These are phyloP conservation scores for Sipha maydis DNA, from an alignment of 2,888 invertebrate species.

Conservation along the genomic window DNA sequence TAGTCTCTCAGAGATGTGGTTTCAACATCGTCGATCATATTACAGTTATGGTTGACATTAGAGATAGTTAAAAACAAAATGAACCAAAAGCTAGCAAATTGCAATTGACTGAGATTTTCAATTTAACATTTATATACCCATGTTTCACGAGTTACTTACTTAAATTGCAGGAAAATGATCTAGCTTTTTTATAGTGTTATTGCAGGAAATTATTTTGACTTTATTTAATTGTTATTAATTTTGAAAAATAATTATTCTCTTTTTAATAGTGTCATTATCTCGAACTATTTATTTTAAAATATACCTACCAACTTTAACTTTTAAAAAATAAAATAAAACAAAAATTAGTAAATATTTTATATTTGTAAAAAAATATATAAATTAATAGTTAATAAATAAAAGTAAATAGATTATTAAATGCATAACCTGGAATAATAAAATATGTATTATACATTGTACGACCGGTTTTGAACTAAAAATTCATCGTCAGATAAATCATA, in stretches of 20 bases:
- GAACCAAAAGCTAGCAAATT: not conserved
- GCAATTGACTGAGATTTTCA: not conserved
- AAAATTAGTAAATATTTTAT: too few species aligned
- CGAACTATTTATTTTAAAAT: not conserved
- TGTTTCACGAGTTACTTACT: not conserved
- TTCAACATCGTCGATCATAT: conserved; percentile 19
- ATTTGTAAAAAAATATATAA: too few species aligned
- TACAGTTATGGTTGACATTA: not conserved
- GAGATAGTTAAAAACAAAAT: not conserved
- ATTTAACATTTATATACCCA: not conserved
- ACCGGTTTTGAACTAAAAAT: too few species aligned
- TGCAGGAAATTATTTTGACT: not conserved
- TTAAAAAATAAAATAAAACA: too few species aligned
- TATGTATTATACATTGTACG: too few species aligned
- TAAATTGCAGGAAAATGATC: not conserved
- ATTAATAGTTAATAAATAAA: too few species aligned
- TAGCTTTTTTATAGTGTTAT: not conserved
- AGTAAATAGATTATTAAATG: too few species aligned
- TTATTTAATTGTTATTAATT: not conserved
- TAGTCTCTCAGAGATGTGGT: not conserved
- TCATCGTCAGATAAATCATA: too few species aligned
- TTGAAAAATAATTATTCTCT: not conserved
- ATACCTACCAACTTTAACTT: not conserved
- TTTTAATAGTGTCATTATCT: not conserved
- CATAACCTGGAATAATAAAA: too few species aligned